Evolutionary conservation across 2,797 vertebrate genomes (phyloP).

Genomic region (Sebastolobus alascanus): DNA sequence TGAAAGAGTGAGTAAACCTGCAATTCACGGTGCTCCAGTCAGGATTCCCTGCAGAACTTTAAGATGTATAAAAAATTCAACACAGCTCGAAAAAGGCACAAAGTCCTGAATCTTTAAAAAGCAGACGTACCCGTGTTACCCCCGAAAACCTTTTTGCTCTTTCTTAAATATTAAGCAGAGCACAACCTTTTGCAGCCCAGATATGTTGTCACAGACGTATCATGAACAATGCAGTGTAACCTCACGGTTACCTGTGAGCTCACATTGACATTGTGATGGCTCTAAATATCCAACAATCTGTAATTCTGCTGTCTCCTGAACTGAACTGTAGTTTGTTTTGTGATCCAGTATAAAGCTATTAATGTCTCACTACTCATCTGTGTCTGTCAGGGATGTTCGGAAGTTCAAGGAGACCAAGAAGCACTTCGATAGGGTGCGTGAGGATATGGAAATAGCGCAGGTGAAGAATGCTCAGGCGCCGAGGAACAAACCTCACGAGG

Average conservation of each 20-base stretch:
- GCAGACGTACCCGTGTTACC: constrained; percentile 9
- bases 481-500: constrained; percentile 94
- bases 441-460: constrained; percentile 95
- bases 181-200: constrained; percentile 13
- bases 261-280: not conserved
- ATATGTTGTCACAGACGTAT: constrained; percentile 6
- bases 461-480: constrained; percentile 97
- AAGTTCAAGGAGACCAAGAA: constrained; percentile 99
- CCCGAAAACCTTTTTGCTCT: constrained; percentile 45
- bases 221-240: constrained; percentile 2
- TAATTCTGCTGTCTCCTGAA: not conserved
- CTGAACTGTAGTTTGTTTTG: not conserved
- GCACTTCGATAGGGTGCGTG: constrained; percentile 94
- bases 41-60: not conserved
- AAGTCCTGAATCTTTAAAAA: constrained; percentile 34
- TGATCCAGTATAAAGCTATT: not conserved
- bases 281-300: not conserved
- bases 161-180: constrained; percentile 62
- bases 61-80: constrained; percentile 45
- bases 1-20: constrained; percentile 94
- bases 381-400: constrained; percentile 89
- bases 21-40: not conserved
- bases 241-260: constrained; percentile 1
- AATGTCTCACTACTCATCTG: not conserved
- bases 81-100: constrained; percentile 25